Percentiles rank a stretch among this genome's conserved stretches.
phyloP scores from a whole-genome alignment of 2,113 vertebrate genomes.

The Mohoua ochrocephala region DNA sequence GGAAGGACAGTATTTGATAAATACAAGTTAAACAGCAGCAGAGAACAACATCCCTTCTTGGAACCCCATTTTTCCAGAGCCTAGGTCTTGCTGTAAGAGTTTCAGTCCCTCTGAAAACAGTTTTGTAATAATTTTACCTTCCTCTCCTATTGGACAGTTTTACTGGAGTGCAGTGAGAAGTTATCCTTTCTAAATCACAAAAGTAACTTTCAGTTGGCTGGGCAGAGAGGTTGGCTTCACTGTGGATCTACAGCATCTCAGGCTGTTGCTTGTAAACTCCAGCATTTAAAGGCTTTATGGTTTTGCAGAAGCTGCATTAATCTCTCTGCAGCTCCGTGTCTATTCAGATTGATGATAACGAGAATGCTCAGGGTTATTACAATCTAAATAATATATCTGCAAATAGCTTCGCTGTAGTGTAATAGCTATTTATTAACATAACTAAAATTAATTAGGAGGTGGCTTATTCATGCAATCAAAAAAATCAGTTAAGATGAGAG shows the following conservation, averaged over 20 bases:
- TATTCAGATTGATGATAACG: slow-evolving; percentile 19
- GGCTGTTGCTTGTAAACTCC: background rate
- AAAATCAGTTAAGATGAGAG: background rate
- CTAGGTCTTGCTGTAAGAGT: background rate
- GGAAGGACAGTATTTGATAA: background rate
- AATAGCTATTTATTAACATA: slow-evolving; percentile 47
- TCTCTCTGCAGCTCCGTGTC: background rate
- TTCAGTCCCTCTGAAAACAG: background rate
- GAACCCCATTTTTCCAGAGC: background rate
- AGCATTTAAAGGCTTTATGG: background rate
- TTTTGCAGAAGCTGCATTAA: background rate
- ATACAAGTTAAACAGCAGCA: background rate
- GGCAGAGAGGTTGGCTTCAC: background rate
- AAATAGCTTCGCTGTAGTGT: slow-evolving; percentile 12
- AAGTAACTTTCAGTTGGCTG: background rate
- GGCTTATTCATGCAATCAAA: background rate
- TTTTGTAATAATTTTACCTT: background rate
- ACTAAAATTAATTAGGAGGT: slow-evolving; percentile 32
- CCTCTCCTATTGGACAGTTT: background rate
- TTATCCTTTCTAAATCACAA: background rate
- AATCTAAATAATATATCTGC: slow-evolving; percentile 22
- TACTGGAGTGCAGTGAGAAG: background rate
- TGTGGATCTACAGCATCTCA: background rate
- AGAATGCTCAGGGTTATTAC: slow-evolving; percentile 24
- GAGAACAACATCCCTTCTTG: rapidly evolving